phyloP scores from a whole-genome alignment of 2,797 vertebrate species.

The Spheniscus humboldti region DNA sequence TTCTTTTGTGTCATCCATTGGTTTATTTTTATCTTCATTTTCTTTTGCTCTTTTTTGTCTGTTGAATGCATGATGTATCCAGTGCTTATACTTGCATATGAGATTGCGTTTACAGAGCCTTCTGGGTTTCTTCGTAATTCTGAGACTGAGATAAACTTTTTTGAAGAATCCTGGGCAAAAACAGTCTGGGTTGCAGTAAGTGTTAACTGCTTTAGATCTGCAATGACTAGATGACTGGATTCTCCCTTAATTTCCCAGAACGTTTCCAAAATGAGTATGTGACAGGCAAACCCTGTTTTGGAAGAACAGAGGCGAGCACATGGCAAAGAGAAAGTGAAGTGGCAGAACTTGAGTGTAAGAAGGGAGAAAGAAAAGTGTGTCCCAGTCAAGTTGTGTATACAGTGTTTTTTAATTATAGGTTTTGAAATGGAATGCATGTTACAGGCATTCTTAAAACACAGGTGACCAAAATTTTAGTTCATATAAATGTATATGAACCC shows the following conservation, averaged over 20 bases:
- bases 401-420: neutral
- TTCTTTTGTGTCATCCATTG: neutral
- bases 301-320: slow-evolving; percentile 14
- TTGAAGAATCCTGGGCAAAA: neutral
- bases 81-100: neutral
- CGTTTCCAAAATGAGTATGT: neutral
- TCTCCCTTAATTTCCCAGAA: slow-evolving; percentile 13
- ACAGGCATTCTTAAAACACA: neutral
- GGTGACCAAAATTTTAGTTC: neutral
- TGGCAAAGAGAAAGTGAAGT: neutral
- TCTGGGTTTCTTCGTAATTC: neutral
- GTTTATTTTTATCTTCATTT: neutral
- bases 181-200: neutral
- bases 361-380: neutral
- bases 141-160: neutral
- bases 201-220: neutral
- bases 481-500: neutral
- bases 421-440: neutral
- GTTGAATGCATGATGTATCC: neutral
- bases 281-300: slow-evolving; percentile 34
- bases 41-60: neutral
- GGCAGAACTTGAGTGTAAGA: neutral
- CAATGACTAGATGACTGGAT: neutral
- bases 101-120: neutral
- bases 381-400: neutral